Evolutionary conservation across 2,888 invertebrate genomes (phyloP), one percentile per base, ranked within the genome.

Genomic region (Agriotes lineatus): DNA sequence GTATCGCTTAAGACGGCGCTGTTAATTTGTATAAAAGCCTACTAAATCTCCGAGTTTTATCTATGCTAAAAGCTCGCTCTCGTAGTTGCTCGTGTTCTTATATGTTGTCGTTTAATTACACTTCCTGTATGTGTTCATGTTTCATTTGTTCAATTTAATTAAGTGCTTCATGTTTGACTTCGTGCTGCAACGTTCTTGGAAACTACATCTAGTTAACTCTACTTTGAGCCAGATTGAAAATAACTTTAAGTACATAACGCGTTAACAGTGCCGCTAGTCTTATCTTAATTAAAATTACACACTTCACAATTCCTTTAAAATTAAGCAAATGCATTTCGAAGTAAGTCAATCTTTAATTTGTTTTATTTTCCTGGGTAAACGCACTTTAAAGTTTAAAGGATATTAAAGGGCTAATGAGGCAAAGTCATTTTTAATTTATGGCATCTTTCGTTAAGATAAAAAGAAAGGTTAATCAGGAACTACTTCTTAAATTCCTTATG

Each of bases 21-120:
- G 67, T 62, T 67, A 67, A 67, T 67, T 67, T 67, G 56, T 67
- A 67, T 67, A 67, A 67, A 67, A 67, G 67, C 61, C 56, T 62
- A 61, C 67, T 67, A 67, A 67, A 67, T 67, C 67, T 67, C n/a
- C 57, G 7, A 67, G 56, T 57, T 67, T 67, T 67, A 61, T 67
- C 61, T 67, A 61, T 56, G 61, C 39, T 64, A 67, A 61, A 56
- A 67, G 67, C 61, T 35, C 54, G 35, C 42, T 66, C 42, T 59
- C 59, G 52, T 59, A 58, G 57, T 57, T 63, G 57, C 50, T 20
- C 16, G 52, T 19, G 42, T 67, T 44, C 67, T 50, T 60, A 60
- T 42, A 56, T 60, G 67, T 45, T 54, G 67, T 60, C 67, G 59
- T 52, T 61, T 67, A 67, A 67, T 67, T 67, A 67, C 52, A 67